Conservation (phyloP, 2,797 vertebrate species). For the Trematomus bernacchii region DNA sequence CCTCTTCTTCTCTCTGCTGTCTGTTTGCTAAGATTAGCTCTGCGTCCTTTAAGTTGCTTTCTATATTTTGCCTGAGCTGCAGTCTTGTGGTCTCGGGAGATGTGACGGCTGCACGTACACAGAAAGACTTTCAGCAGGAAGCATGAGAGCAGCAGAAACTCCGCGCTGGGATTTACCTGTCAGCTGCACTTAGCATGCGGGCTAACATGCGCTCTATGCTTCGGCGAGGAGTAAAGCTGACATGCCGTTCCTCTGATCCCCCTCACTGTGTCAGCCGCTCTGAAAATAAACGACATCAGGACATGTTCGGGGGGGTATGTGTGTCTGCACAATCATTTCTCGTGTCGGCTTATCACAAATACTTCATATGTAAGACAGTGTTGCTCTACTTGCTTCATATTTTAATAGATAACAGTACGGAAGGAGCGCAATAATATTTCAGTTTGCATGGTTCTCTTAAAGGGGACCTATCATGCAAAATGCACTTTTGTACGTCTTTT, state of each 20-base stretch:
- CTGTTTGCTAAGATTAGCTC: slow-evolving; percentile 40
- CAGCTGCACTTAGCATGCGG: slow-evolving; percentile 68
- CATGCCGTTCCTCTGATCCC: slow-evolving; percentile 61
- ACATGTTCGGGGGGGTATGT: slow-evolving; percentile 21
- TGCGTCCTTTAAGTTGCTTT: slow-evolving; percentile 49
- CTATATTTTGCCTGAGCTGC: slow-evolving; percentile 54
- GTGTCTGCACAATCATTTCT: slow-evolving; percentile 23
- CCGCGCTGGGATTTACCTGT: slow-evolving; percentile 77
- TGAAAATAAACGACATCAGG: slow-evolving; percentile 46
- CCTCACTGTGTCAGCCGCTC: slow-evolving; percentile 40
- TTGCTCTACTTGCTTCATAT: slow-evolving; percentile 7
- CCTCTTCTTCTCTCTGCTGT: slow-evolving; percentile 26
- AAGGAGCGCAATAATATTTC: not conserved
- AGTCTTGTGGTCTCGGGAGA: slow-evolving; percentile 58
- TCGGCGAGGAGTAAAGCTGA: slow-evolving; percentile 67
- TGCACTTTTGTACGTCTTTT: no score
- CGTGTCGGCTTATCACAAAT: slow-evolving; percentile 23
- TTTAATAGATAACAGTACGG: slow-evolving; percentile 19
- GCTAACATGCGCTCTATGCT: slow-evolving; percentile 53
- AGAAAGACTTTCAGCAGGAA: slow-evolving; percentile 65
- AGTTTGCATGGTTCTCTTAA: not conserved
- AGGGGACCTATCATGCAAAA: no score
- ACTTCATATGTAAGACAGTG: slow-evolving; percentile 35
- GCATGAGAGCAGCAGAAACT: slow-evolving; percentile 60
- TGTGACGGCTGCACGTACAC: slow-evolving; percentile 44